These are phyloP conservation scores for Petaurus breviceps DNA, from an alignment of 2,113 vertebrate species.

Conservation along the genomic window DNA sequence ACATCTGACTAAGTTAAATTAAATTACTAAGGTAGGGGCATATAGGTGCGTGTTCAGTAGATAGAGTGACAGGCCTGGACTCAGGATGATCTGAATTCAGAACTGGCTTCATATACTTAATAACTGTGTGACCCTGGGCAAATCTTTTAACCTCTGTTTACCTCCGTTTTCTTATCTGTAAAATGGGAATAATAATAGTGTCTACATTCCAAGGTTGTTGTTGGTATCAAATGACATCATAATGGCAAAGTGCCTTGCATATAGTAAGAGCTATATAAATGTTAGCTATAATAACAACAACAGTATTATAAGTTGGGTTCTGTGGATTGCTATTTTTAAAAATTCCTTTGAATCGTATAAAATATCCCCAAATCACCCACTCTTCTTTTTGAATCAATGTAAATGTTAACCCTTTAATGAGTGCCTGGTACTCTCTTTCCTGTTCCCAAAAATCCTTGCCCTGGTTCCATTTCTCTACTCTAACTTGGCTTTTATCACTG, in stretches of 20 bases:
- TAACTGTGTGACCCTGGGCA: neutral
- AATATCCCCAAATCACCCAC: neutral
- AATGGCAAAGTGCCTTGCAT: neutral
- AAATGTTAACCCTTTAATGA: neutral
- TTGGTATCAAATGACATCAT: neutral
- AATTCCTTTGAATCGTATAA: neutral
- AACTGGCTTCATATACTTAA: neutral
- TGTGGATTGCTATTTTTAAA: neutral
- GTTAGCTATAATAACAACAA: neutral
- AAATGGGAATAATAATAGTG: neutral
- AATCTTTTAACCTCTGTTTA: neutral
- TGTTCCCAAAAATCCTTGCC: neutral
- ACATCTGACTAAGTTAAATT: neutral
- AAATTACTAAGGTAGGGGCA: neutral
- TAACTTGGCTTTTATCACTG: neutral
- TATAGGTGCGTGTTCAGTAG: neutral
- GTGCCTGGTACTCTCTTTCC: neutral
- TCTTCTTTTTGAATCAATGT: neutral
- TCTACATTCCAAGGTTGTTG: neutral
- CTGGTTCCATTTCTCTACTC: neutral
- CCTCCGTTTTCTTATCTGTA: neutral
- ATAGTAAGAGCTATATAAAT: neutral
- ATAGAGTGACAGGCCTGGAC: neutral
- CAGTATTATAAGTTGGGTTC: neutral
- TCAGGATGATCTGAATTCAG: neutral